These are phyloP conservation scores for Trachelus iudaicus DNA, from an alignment of 2,888 invertebrate species.

Conservation along the genomic window DNA sequence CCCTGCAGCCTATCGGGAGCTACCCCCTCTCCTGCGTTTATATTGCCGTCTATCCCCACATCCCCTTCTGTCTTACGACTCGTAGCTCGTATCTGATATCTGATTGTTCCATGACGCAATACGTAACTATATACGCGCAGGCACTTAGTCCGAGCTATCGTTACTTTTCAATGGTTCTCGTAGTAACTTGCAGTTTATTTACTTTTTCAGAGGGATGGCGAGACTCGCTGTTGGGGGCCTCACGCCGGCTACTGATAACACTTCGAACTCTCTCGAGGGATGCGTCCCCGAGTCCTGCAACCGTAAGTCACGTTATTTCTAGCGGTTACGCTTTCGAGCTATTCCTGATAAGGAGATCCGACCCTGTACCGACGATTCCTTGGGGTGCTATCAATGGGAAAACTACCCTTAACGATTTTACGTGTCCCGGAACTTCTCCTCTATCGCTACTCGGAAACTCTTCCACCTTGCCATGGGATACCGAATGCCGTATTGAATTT, in stretches of 20 bases:
- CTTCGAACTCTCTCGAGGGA: constrained; percentile 64
- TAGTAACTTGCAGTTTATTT: background rate
- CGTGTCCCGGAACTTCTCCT: no score
- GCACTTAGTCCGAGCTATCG: background rate
- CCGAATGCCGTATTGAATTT: no score
- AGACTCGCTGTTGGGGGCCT: constrained; percentile 62
- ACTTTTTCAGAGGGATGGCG: constrained; percentile 63
- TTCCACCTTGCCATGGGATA: no score
- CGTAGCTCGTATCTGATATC: background rate
- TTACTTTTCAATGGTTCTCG: no score
- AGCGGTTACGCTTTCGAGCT: no score
- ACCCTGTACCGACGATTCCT: no score
- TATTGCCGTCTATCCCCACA: background rate
- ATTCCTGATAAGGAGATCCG: no score
- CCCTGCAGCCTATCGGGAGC: constrained; percentile 8
- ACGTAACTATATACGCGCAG: background rate
- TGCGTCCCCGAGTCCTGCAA: constrained; percentile 52
- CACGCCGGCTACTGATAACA: constrained; percentile 60
- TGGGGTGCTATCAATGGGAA: no score
- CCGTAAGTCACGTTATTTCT: constrained; percentile 44
- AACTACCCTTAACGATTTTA: no score
- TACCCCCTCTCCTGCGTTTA: constrained; percentile 11
- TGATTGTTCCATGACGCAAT: background rate
- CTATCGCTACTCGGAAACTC: no score
- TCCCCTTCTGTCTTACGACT: background rate